Evolutionary conservation across 1,140 invertebrate species (phyloP), one percentile per base, ranked within the genome.

Genomic region (Drosophila melanogaster): DNA sequence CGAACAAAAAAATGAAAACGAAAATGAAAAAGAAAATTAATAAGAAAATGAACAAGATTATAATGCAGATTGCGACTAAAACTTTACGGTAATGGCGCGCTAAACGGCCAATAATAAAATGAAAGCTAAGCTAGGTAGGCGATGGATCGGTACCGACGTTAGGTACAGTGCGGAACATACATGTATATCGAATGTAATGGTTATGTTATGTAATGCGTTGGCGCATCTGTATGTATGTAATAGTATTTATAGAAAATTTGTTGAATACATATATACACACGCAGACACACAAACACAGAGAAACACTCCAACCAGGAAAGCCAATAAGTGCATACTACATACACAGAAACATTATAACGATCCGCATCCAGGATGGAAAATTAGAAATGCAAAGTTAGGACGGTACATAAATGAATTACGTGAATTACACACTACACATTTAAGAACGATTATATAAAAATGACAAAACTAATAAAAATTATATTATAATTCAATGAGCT

Each of bases 371-470:
- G 50, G 78, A 83, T 79, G 80, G 70, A 78, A 81, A 77, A 73
- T 54, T 76, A 74, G 72, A 73, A 87, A 61, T 72, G 61, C 83
- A 76, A 77, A 78, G 43, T 83, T 86, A 72, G 79, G 70, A 66
- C 19, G 66, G 66, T 73, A 89, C 66, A 87, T 83, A 75, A 74
- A 87, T 86, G 79, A 86, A 77, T 77, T 77, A 77, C 64, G 51
- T 70, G 66, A 57, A 70, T 70, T 70, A 77, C 69, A 72, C 72
- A 81, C 79, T 86, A 86, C 84, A 83, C 76, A 87, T 89, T 86
- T 86, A 87, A 89, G 84, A 87, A 86, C 60, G 81, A 86, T 86
- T 87, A 87, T 87, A 89, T 89, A 62, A 86, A 86, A 86, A 61
- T 61, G 74, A 77, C 64, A 74, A 86, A 87, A 79, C 71, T 79